Conservation (phyloP, 2,797 vertebrate genomes). For the Coracias cyanogaster region DNA sequence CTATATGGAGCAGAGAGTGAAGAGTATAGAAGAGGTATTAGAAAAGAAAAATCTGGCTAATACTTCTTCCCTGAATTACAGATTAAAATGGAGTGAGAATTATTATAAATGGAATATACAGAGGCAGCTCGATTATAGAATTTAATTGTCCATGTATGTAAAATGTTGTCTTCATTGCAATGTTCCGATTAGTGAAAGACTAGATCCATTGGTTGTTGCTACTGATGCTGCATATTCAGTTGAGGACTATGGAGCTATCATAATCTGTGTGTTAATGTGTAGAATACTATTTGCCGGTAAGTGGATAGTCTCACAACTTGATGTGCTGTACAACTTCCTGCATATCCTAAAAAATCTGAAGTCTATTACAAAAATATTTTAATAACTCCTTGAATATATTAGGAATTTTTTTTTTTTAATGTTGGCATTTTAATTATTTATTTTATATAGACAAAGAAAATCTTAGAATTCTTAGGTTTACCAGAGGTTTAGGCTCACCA, state of each 20-base stretch:
- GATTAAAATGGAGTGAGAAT: neutral
- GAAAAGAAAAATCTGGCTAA: slow-evolving; percentile 21
- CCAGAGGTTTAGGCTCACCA: slow-evolving; percentile 36
- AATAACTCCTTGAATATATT: slow-evolving; percentile 58
- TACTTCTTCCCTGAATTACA: slow-evolving; percentile 28
- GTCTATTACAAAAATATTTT: slow-evolving; percentile 65
- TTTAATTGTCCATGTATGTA: slow-evolving; percentile 62
- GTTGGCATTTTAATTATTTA: slow-evolving; percentile 68
- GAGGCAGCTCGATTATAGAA: slow-evolving; percentile 45
- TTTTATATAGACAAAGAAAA: slow-evolving; percentile 37
- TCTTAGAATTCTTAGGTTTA: slow-evolving; percentile 52
- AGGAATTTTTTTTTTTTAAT: slow-evolving; percentile 48
- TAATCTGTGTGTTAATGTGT: slow-evolving; percentile 67
- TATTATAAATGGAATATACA: neutral
- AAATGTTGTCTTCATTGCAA: slow-evolving; percentile 65
- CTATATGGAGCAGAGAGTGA: neutral
- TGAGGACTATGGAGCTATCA: slow-evolving; percentile 44
- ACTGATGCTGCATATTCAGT: slow-evolving; percentile 56
- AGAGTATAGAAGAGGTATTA: slow-evolving; percentile 5
- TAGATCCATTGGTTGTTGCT: slow-evolving; percentile 68
- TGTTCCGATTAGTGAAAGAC: slow-evolving; percentile 49
- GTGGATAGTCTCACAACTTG: slow-evolving; percentile 63
- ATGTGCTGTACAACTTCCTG: slow-evolving; percentile 66
- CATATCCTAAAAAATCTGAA: slow-evolving; percentile 62
- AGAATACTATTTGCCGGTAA: slow-evolving; percentile 69